Evolutionary conservation across 2,113 vertebrate genomes (phyloP).

Genomic region (Puma concolor): DNA sequence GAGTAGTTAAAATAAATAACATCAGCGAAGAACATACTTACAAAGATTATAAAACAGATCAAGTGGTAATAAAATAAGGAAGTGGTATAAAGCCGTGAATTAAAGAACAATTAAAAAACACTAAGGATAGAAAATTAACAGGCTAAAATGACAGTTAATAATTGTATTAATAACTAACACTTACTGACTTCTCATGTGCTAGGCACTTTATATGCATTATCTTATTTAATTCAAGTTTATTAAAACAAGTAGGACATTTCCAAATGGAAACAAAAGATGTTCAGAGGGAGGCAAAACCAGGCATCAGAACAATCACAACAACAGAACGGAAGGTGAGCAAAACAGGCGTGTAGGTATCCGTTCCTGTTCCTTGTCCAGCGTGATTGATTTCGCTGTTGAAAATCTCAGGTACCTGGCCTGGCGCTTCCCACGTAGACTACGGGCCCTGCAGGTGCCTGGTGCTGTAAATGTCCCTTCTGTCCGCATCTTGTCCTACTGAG

Average conservation of each 20-base stretch:
- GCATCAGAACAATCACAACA: neutral
- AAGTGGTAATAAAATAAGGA: slow-evolving; percentile 40
- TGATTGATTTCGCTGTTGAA: neutral
- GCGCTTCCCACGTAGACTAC: neutral
- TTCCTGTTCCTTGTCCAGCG: neutral
- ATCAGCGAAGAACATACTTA: neutral
- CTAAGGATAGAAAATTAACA: slow-evolving; percentile 41
- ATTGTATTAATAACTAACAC: slow-evolving; percentile 43
- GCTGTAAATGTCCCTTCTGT: neutral
- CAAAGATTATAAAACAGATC: neutral
- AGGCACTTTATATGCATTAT: neutral
- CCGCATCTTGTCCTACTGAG: neutral
- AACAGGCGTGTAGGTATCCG: neutral
- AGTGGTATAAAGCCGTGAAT: slow-evolving; percentile 44
- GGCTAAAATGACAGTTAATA: slow-evolving; percentile 42
- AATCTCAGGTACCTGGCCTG: too few relatives aligned
- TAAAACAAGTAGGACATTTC: neutral
- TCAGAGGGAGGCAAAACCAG: neutral
- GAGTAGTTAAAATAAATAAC: neutral
- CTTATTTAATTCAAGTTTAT: neutral
- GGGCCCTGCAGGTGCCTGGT: neutral
- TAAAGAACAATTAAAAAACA: slow-evolving; percentile 64
- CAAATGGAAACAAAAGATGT: neutral
- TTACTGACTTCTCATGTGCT: neutral
- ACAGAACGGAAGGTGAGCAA: neutral